Base-by-base conservation (phyloP, 2,113 vertebrate genomes). In the Pithys albifrons region DNA sequence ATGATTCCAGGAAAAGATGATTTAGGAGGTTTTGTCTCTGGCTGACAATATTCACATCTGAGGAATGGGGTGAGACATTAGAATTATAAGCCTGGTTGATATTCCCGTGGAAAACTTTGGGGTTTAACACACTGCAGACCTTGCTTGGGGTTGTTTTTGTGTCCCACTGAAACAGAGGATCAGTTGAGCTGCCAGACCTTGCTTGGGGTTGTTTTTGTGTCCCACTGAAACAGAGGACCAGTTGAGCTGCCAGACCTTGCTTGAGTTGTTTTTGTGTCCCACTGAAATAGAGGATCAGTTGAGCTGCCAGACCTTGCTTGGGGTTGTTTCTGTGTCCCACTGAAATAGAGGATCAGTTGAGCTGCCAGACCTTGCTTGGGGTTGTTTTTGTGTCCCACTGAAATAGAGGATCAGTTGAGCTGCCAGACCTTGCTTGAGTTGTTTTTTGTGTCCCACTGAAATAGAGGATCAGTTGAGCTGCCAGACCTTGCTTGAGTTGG, bases 1-100 rank as follows among this genome's bases (percentile, higher is more conserved):
- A 78, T 72, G 48, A 75, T 96, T 96, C 76, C 79, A 78, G 86
- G 80, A 96, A 93, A 58, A 85, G 79, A 84, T 84, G 49, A 94
- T 95, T 94, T 93, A 95, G 69, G 83, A 86, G 49, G 16, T 61
- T 92, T 86, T 91, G 19, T 78, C 57, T 89, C 39, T 28, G 33
- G 11, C 37, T 93, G 91, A 86, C 83, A 90, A 49, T 3, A 23
- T 69, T 88, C 76, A 46, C 25, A 17, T 19, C 45, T 59, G 73
- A 93, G 37, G 65, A 82, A 27, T 8, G 7, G 7, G 20, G 48
- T 3, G 19, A n/a, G 67, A 27, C 33, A 31, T n/a, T 46, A 43
- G 33, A n/a, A 19, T 52, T 52, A 64, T 4, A 52, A 88, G 77
- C 25, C 28, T 71, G 16, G 19, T 61, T 95, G 69, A 43, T 33